These are phyloP conservation scores for Apolygus lucorum DNA, from an alignment of 1,140 invertebrate species.

Conservation along the genomic window DNA sequence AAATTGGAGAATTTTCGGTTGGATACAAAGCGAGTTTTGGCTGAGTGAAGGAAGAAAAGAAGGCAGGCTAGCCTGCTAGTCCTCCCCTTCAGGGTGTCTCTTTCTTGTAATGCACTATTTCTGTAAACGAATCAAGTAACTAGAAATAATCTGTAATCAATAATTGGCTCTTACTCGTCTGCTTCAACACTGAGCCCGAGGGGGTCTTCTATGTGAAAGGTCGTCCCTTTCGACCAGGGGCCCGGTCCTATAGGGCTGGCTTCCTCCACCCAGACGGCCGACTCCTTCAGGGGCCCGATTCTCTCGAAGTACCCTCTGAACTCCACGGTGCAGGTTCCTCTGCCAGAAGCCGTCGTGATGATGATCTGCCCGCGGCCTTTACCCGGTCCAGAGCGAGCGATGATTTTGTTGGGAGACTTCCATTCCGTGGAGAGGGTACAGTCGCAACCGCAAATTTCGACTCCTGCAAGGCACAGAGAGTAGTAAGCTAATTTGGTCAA, in stretches of 20 bases:
- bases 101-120: too few species aligned
- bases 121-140: too few species aligned
- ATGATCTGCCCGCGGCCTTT: conserved; percentile 95
- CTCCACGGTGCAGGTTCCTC: conserved; percentile 46
- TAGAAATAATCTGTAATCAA: too few species aligned
- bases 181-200: conserved; percentile 88
- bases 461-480: conserved; percentile 52
- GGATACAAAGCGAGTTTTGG: too few species aligned
- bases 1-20: too few species aligned
- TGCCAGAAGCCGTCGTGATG: conserved; percentile 77
- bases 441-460: conserved; percentile 92
- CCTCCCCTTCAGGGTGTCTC: too few species aligned
- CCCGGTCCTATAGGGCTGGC: conserved; percentile 61
- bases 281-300: conserved; percentile 90
- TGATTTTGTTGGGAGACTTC: conserved; percentile 95
- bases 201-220: conserved; percentile 84
- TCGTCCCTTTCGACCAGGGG: conserved; percentile 72
- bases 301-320: conserved; percentile 63
- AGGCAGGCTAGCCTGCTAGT: too few species aligned
- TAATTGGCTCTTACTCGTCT: conserved; percentile 71
- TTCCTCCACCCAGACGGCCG: conserved; percentile 98
- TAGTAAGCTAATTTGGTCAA: too few species aligned
- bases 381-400: conserved; percentile 85
- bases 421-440: conserved; percentile 93
- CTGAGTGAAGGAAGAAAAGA: too few species aligned